Evolutionary conservation across 2,113 vertebrate genomes (phyloP).

Genomic region (Hoplias malabaricus): DNA sequence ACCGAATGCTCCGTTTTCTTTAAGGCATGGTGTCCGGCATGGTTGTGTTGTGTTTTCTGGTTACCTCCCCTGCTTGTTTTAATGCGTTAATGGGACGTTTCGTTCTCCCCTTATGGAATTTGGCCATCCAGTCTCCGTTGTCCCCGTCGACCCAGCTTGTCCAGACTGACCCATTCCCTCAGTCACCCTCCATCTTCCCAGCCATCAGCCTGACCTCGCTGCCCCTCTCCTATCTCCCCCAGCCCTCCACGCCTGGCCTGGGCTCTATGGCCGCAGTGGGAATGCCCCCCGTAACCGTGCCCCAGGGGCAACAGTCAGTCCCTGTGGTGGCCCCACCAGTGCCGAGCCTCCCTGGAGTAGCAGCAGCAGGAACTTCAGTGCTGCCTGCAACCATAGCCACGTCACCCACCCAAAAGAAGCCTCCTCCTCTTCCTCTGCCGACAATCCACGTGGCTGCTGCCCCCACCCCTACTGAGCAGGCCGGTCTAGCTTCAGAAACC

Average conservation of each 20-base stretch:
- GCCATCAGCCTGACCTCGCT: conserved; percentile 35
- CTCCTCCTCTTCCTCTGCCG: conserved; percentile 70
- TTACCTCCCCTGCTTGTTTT: neutral
- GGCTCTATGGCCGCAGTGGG: conserved; percentile 70
- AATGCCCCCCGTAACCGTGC: conserved; percentile 73
- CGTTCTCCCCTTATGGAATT: conserved; percentile 47
- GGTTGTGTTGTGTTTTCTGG: neutral
- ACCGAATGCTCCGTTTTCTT: neutral
- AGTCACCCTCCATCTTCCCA: conserved; percentile 50
- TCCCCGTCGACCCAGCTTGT: conserved; percentile 75
- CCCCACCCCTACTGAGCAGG: conserved; percentile 77
- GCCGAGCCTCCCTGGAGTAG: conserved; percentile 42
- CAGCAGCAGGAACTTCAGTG: conserved; percentile 47
- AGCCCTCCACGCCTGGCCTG: conserved; percentile 70
- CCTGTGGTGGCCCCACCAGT: conserved; percentile 63
- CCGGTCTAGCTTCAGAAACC: conserved; percentile 80
- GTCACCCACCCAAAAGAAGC: conserved; percentile 78
- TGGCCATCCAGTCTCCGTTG: conserved; percentile 82
- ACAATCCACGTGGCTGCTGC: conserved; percentile 87
- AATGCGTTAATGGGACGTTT: neutral
- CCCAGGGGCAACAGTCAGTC: conserved; percentile 73
- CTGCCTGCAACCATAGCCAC: conserved; percentile 50
- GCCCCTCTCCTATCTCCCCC: conserved; percentile 60
- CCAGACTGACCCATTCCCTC: conserved; percentile 73
- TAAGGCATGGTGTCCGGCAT: conserved; percentile 16